Evolutionary conservation across 2,113 vertebrate species (phyloP), one percentile per base, ranked within the genome.

Genomic region (Eretmochelys imbricata): DNA sequence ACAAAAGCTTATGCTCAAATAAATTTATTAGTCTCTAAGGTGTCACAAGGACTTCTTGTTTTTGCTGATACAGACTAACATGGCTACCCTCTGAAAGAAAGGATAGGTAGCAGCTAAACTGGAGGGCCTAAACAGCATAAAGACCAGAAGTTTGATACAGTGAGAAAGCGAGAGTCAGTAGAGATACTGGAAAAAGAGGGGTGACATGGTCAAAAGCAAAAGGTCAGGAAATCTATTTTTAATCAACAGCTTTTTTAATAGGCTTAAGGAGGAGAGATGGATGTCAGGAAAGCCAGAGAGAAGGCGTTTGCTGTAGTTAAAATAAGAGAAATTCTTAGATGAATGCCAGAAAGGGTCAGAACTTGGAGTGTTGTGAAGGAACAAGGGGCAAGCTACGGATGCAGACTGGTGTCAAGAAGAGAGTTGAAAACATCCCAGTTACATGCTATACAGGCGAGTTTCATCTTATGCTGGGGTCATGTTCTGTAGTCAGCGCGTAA

Each of bases 341-440:
- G 55, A 72, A 90, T 89, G 82, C 0, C 12, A 35, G 0, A 92
- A 91, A 87, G 94, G 91, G 22, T 88, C 13, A 42, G 5, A 93
- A 65, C n/a, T 93, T 85, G 84, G 91, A 89, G 93, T 82, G 83
- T 2, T 87, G 86, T n/a, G 29, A 82, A 84, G 50, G 84, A 48
- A 83, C 55, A 50, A 90, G 57, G 42, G 3, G 42, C 92, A 93
- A 97, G 92, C 94, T 95, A 94, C 29, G 57, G 91, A 93, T 88
- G 90, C 38, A 94, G 87, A 69, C 86, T 87, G 62, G 80, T 90
- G 7, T n/a, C 31, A 65, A 17, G 16, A 6, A 31, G 9, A 65
- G 31, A 35, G 31, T 16, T 35, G 62, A n/a, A 65, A 16, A 65
- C 6, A 65, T n/a, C 3, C 31, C 16, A 31, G 14, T 65, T 65